phyloP scores from a whole-genome alignment of 2,888 invertebrate genomes.

The Augochlorella aurata region DNA sequence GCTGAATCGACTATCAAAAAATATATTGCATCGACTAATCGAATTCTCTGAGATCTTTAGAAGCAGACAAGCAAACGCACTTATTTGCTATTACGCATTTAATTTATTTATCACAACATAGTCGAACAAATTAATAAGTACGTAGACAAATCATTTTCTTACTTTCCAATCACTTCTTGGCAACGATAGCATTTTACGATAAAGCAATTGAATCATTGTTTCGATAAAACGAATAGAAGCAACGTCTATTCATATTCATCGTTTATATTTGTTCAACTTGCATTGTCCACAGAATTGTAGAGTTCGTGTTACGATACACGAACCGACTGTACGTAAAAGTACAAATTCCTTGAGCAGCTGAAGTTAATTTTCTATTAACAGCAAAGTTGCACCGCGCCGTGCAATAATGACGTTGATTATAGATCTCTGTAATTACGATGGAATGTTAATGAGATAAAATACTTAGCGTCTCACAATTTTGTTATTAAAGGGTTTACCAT shows the following conservation, averaged over 20 bases:
- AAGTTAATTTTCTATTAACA: constrained; percentile 6
- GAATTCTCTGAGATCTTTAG: constrained; percentile 1
- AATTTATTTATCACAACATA: constrained; percentile 22
- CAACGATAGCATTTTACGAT: not conserved
- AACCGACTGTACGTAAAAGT: not conserved
- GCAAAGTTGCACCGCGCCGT: not conserved
- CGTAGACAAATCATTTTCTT: not conserved
- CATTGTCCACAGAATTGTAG: not conserved
- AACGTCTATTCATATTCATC: not conserved
- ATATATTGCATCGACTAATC: too few species aligned
- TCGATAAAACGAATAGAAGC: not conserved
- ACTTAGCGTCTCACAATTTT: constrained; percentile 3
- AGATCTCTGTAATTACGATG: constrained; percentile 1
- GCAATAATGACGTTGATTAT: constrained; percentile 15
- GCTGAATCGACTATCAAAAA: too few species aligned
- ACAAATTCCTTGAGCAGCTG: not conserved
- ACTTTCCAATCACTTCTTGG: too few species aligned
- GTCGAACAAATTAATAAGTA: constrained; percentile 7
- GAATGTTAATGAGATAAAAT: constrained; percentile 22
- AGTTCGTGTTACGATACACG: not conserved
- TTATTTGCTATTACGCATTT: constrained; percentile 31
- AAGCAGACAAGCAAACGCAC: not conserved
- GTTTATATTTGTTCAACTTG: not conserved
- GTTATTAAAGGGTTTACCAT: constrained; percentile 7
- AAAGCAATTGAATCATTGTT: not conserved